A percentile compares a stretch with the other conserved stretches of the same genome.
Conservation (phyloP, 2,113 vertebrate genomes). For the Cyprinus carpio region DNA sequence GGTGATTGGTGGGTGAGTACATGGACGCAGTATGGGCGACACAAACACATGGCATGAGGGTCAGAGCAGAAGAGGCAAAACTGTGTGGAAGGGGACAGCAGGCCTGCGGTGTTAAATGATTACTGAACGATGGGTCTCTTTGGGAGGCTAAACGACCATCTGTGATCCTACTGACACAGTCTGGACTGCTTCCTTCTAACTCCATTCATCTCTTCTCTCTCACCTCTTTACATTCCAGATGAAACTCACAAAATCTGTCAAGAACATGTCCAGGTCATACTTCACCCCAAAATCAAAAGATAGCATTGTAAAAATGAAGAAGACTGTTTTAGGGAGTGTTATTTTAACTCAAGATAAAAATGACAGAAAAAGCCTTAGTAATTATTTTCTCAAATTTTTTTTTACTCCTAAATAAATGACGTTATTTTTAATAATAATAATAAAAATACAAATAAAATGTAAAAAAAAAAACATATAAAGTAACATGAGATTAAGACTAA, state of each 20-base stretch:
- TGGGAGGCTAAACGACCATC: conserved; percentile 80
- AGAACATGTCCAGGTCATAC: background rate
- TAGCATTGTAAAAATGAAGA: too few relatives aligned
- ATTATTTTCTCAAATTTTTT: too few relatives aligned
- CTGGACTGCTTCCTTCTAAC: conserved; percentile 54
- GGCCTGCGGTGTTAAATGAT: conserved; percentile 67
- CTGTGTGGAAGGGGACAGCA: conserved; percentile 21
- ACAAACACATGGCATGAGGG: conserved; percentile 57
- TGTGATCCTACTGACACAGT: conserved; percentile 69
- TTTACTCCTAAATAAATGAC: too few relatives aligned
- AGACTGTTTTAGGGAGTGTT: too few relatives aligned
- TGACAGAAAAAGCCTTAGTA: too few relatives aligned
- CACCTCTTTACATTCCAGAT: conserved; percentile 11
- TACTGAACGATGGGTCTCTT: conserved; percentile 67
- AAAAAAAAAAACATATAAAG: background rate
- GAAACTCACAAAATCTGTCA: background rate
- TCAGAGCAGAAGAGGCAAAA: conserved; percentile 47
- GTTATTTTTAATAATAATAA: too few relatives aligned
- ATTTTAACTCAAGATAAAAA: too few relatives aligned
- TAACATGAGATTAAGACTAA: background rate
- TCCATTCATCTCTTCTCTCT: conserved; percentile 44
- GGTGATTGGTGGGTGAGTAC: conserved; percentile 54
- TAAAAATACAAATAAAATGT: too few relatives aligned
- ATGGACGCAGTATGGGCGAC: conserved; percentile 52
- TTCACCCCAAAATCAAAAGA: background rate